phyloP scores from a whole-genome alignment of 2,797 vertebrate species.

The Loris lydekkerianus region DNA sequence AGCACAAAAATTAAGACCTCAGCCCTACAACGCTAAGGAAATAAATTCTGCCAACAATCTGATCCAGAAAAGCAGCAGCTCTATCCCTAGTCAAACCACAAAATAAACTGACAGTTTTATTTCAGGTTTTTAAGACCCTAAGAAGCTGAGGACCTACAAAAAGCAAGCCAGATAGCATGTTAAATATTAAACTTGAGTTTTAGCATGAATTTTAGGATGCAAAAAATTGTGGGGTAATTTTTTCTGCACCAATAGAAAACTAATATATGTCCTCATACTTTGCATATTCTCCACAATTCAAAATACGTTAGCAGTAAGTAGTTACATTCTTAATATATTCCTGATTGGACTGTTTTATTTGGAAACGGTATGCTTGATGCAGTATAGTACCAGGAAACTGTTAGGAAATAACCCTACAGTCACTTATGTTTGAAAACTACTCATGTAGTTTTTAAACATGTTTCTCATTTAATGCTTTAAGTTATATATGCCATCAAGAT shows the following conservation, averaged over 20 bases:
- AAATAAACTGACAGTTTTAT: neutral
- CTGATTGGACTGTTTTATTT: neutral
- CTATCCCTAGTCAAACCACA: neutral
- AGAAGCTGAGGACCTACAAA: neutral
- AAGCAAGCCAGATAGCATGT: neutral
- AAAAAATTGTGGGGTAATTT: neutral
- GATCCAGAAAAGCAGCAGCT: neutral
- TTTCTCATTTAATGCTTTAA: neutral
- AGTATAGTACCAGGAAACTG: neutral
- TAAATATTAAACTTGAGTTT: constrained; percentile 10
- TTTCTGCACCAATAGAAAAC: neutral
- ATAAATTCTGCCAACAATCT: neutral
- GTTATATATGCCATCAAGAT: neutral
- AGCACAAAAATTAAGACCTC: neutral
- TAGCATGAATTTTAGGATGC: neutral
- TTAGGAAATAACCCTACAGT: neutral
- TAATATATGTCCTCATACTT: neutral
- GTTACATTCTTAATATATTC: neutral
- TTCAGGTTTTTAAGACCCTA: neutral
- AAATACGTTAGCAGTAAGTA: neutral
- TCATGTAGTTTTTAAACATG: neutral
- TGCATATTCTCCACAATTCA: neutral
- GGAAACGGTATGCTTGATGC: neutral
- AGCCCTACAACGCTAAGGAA: neutral
- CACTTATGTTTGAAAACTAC: neutral